Base-by-base conservation (phyloP, 2,113 vertebrate species). In the Myotis davidii region DNA sequence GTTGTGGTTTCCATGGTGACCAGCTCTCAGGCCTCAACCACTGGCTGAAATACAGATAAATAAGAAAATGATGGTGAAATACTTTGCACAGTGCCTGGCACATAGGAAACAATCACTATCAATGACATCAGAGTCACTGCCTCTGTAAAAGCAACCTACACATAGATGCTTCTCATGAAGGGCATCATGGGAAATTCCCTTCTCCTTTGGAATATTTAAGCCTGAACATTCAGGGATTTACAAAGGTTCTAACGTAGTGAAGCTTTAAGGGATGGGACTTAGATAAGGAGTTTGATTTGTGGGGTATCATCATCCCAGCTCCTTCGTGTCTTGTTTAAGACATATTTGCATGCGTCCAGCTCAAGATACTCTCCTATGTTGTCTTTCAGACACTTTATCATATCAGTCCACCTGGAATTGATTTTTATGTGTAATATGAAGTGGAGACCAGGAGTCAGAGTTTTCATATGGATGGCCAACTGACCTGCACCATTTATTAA, bases 1-100 rank as follows among this genome's bases (percentile, higher is more conserved):
- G 20, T 61, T 87, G 86, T 54, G 45, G 92, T 97, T 97, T 97
- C 95, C 88, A 94, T 96, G 85, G 96, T 69, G 88, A 97, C 94
- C 0, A n/a, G 29, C 59, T 96, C 76, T 1, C 45, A 90, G 92
- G 52, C 85, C 70, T 82, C 87, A 79, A 89, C 94, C 21, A 3
- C 59, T 42, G 65, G 76, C 87, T 94, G 94, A 94, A 93, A 81
- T 67, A 94, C 27, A 95, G 86, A 88, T 78, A 88, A 94, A 81
- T 76, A 72, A 74, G 73, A 42, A 95, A 92, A 93, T 82, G 65
- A 91, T 50, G 27, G 29, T 18, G 10, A 54, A 91, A 61, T 32
- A 29, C 21, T 93, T 39, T 70, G 18, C 78, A 42, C 54, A n/a
- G 88, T 76, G 79, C 74, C 23, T 23, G 20, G 89, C 65, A 72